A percentile compares a stretch with the other conserved stretches of the same genome.
Evolutionary conservation across 2,113 vertebrate species (phyloP).

Genomic region (Macrotus californicus): DNA sequence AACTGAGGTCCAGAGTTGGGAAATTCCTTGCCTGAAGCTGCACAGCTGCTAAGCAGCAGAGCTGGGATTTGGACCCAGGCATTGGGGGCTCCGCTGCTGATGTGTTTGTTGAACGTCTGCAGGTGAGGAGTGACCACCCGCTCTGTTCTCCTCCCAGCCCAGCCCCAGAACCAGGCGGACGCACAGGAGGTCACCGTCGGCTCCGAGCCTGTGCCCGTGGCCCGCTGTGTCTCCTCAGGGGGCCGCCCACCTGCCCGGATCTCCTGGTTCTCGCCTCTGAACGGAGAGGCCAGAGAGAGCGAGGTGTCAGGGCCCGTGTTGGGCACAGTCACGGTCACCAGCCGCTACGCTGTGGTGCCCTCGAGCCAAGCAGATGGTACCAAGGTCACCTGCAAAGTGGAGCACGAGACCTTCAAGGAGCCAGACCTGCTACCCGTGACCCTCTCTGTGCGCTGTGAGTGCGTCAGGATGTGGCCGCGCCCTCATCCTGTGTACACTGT

Average conservation of each 20-base stretch:
- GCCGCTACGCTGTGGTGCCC: constrained; percentile 82
- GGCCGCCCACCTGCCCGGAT: constrained; percentile 84
- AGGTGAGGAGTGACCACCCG: not conserved
- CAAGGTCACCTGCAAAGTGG: constrained; percentile 83
- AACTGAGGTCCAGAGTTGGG: not conserved
- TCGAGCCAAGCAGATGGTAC: constrained; percentile 77
- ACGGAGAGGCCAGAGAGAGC: constrained; percentile 64
- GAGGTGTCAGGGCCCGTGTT: not conserved
- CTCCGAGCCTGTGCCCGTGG: constrained; percentile 71
- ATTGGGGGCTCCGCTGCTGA: not conserved
- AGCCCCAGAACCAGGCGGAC: constrained; percentile 79
- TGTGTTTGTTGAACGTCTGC: not conserved
- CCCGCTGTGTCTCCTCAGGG: constrained; percentile 81
- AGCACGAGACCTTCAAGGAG: constrained; percentile 79
- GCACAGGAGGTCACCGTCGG: constrained; percentile 72
- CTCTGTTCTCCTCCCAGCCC: constrained; percentile 75
- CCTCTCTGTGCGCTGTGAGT: constrained; percentile 70
- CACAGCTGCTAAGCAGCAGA: fast-evolving
- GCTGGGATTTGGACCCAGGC: not conserved
- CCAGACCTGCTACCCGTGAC: constrained; percentile 15
- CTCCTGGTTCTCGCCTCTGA: constrained; percentile 80
- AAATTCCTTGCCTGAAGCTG: not conserved
- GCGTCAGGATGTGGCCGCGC: fast-evolving
- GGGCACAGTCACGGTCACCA: constrained; percentile 83
- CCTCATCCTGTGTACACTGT: fast-evolving